These are phyloP conservation scores for Caenorhabditis auriculariae DNA, from an alignment of 2,888 invertebrate species.

Conservation along the genomic window DNA sequence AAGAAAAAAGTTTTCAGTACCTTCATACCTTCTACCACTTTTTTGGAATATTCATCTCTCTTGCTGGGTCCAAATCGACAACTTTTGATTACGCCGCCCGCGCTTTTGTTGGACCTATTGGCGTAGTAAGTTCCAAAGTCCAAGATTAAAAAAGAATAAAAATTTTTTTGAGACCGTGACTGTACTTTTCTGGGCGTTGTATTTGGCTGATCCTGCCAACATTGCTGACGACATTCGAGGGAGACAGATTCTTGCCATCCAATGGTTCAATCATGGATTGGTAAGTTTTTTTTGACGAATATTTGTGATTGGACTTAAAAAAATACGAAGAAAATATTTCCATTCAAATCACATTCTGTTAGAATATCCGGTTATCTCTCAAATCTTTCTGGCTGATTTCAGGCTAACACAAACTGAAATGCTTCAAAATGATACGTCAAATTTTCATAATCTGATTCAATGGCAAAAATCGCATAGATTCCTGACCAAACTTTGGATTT, in stretches of 20 bases:
- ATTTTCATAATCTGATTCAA: too few species aligned
- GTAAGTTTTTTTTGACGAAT: constrained; percentile 20
- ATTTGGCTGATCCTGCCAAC: constrained; percentile 44
- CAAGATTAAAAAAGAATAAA: not conserved
- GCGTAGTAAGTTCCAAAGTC: constrained; percentile 21
- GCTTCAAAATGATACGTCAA: too few species aligned
- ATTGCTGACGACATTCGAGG: constrained; percentile 48
- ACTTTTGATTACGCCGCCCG: constrained; percentile 33
- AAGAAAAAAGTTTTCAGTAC: constrained; percentile 32
- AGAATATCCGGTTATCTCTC: too few species aligned
- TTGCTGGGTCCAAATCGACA: constrained; percentile 13
- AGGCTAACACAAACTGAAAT: too few species aligned
- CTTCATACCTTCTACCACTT: constrained; percentile 53
- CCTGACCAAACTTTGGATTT: too few species aligned
- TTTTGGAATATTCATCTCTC: constrained; percentile 32
- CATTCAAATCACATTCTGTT: not conserved
- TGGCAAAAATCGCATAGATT: too few species aligned
- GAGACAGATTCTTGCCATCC: constrained; percentile 36
- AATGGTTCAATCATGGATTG: constrained; percentile 56
- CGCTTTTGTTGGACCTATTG: constrained; percentile 39
- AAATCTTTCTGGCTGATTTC: not conserved
- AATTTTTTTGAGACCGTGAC: constrained; percentile 48
- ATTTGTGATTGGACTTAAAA: too few species aligned
- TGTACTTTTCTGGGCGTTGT: constrained; percentile 55
- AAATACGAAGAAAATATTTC: not conserved